Base-by-base conservation (phyloP, 1,140 invertebrate genomes). In the Dreissena polymorpha region DNA sequence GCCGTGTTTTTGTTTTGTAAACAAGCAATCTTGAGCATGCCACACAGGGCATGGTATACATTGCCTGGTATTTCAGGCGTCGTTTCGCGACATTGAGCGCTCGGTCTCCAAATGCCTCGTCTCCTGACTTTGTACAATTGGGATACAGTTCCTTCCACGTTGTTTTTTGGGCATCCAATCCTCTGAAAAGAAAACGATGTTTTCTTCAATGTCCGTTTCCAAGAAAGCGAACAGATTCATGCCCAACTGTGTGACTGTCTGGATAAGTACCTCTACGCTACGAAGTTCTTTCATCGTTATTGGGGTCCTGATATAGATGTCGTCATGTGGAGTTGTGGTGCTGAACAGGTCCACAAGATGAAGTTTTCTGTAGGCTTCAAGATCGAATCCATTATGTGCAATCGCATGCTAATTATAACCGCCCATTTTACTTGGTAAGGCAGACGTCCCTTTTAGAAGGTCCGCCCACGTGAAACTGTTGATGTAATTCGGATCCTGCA, bases 31-130 rank as follows among this genome's bases (percentile, higher is more conserved):
- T 53, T 55, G 49, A 73, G 29, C 23, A 53, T 16, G 10, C 2
- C 55, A 51, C 70, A 73, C 7, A 73, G 13, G 12, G 53, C 2
- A 16, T 73, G 70, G 50, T 23, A 73, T 0, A 73, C 55, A 18
- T 73, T 73, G 25, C 49, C 49, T 73, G 53, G 25, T 53, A 73
- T 57, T 73, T 73, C n/a, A 73, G 70, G 23, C 70, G 16, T 6
- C 51, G 50, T 16, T 25, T 21, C 12, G 53, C 25, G 18, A 25
- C 21, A 23, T 10, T 25, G 21, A 73, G 50, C 14, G 55, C 25
- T 6, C 53, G 51, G 8, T 73, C 70, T 0, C 50, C 70, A 55
- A 6, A 73, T 6, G 50, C 25, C 25, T 73, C 70, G 55, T 55
- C 50, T 14, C 10, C n/a, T 55, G 50, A 23, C 21, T 14, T 16